phyloP scores from a whole-genome alignment of 2,113 vertebrate genomes.

The Regulus satrapa region DNA sequence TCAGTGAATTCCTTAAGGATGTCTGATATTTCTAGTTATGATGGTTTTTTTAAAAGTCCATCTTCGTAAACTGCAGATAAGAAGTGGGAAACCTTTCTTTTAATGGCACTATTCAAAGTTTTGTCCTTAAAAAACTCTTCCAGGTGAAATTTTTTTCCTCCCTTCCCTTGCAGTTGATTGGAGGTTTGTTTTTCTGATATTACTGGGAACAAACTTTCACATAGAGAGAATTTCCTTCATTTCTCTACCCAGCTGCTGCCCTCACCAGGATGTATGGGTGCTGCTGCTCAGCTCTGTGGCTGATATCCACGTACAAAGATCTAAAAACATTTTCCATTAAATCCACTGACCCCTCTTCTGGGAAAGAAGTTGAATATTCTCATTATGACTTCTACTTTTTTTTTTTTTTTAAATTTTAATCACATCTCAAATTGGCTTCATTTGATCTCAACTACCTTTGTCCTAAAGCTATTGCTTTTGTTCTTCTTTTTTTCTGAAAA shows the following conservation, averaged over 20 bases:
- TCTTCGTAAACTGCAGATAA: not conserved
- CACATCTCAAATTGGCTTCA: not conserved
- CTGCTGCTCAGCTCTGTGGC: not conserved
- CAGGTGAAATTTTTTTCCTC: not conserved
- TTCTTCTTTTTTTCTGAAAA: not conserved
- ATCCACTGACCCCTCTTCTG: not conserved
- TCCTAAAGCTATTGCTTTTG: not conserved
- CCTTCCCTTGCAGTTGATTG: not conserved
- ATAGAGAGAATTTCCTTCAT: not conserved
- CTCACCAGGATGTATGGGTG: not conserved
- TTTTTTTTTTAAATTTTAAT: not conserved
- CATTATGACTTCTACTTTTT: not conserved
- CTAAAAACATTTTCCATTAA: not conserved
- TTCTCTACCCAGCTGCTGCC: not conserved
- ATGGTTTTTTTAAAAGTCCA: rapidly evolving
- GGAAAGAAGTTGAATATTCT: not conserved
- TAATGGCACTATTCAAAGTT: not conserved
- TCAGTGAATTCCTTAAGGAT: not conserved
- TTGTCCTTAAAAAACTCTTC: not conserved
- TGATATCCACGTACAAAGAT: not conserved
- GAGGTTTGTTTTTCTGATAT: not conserved
- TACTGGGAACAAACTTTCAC: not conserved
- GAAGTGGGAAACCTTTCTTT: not conserved
- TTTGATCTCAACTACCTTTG: not conserved
- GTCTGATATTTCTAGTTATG: not conserved